phyloP scores from a whole-genome alignment of 1,140 invertebrate species.

The Potamilus streckersoni region DNA sequence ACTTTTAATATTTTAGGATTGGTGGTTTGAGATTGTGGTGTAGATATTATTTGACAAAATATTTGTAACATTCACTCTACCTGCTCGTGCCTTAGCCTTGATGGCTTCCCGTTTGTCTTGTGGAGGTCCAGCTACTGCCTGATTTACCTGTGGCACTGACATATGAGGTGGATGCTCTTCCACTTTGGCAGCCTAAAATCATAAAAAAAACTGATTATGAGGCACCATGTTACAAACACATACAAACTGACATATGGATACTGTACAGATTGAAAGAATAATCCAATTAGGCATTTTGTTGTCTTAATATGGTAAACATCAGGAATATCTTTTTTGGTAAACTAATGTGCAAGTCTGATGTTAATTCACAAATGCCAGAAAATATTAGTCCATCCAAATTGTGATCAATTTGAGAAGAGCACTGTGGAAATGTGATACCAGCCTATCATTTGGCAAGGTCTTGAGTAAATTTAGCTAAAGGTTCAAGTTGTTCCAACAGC shows the following conservation, averaged over 20 bases:
- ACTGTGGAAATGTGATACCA: too few relatives aligned
- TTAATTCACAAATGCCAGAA: too few relatives aligned
- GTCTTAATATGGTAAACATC: too few relatives aligned
- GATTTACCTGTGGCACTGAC: not conserved
- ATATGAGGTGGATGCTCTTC: not conserved
- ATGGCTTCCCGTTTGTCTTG: slow-evolving; percentile 35
- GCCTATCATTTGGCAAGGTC: too few relatives aligned
- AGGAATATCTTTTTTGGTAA: too few relatives aligned
- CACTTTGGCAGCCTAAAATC: not conserved
- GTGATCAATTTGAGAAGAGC: too few relatives aligned
- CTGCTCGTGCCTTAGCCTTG: slow-evolving; percentile 42
- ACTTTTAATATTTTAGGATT: not conserved
- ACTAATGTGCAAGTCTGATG: too few relatives aligned
- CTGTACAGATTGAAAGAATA: not conserved
- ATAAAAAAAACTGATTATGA: not conserved
- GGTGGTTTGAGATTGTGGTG: not conserved
- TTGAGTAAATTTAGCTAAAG: too few relatives aligned
- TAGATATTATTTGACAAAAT: not conserved
- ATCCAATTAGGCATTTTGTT: too few relatives aligned
- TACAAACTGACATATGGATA: not conserved
- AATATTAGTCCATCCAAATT: too few relatives aligned
- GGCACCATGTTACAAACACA: not conserved
- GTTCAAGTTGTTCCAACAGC: too few relatives aligned
- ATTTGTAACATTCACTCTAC: slow-evolving; percentile 23
- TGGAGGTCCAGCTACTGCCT: not conserved